phyloP scores from a whole-genome alignment of 1,140 invertebrate genomes.

The Ditylenchus dipsaci region DNA sequence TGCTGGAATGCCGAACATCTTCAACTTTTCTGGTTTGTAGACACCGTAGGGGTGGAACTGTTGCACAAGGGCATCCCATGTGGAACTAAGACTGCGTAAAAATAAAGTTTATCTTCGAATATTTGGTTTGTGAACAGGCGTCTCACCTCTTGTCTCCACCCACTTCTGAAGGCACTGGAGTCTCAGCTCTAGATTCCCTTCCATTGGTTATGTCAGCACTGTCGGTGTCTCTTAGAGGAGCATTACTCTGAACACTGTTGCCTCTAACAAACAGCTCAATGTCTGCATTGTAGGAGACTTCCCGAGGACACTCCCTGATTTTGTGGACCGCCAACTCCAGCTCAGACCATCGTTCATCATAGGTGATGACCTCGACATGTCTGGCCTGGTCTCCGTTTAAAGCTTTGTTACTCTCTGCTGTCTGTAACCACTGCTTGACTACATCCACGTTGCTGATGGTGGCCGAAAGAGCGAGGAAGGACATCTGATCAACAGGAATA shows the following conservation, averaged over 20 bases:
- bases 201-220: background rate
- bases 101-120: no score
- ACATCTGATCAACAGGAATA: conserved; percentile 55
- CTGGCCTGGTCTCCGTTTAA: conserved; percentile 22
- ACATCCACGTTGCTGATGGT: conserved; percentile 52
- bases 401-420: conserved; percentile 40
- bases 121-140: background rate
- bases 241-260: conserved; percentile 3
- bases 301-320: conserved; percentile 13
- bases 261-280: conserved; percentile 15
- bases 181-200: background rate
- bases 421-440: conserved; percentile 47
- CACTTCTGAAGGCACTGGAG: background rate
- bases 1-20: conserved; percentile 57
- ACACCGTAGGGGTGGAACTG: conserved; percentile 55
- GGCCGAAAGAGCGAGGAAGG: conserved; percentile 55
- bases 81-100: background rate
- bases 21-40: conserved; percentile 54
- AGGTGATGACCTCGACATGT: conserved; percentile 51
- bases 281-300: background rate
- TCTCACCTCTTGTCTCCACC: background rate
- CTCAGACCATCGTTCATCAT: conserved; percentile 56
- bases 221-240: background rate
- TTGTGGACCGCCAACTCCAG: conserved; percentile 48
- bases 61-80: conserved; percentile 22